These are phyloP conservation scores for Drosophila persimilis DNA, from an alignment of 1,140 invertebrate genomes.

Conservation along the genomic window DNA sequence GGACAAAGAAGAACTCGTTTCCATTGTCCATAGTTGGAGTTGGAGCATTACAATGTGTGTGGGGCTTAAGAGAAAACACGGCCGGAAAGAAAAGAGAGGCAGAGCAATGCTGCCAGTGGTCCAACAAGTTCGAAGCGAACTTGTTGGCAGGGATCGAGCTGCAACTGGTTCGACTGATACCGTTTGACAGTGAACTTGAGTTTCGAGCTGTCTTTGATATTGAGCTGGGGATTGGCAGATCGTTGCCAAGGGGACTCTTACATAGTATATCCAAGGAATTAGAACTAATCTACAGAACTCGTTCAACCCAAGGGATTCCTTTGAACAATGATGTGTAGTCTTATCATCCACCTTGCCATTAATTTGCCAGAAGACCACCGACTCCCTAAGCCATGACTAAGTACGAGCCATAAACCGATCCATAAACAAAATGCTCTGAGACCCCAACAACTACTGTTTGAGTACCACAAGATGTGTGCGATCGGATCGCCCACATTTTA, in stretches of 20 bases:
- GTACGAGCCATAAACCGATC: conserved; percentile 16
- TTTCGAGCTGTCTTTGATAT: conserved; percentile 18
- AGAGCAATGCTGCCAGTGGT: no score
- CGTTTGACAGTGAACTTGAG: conserved; percentile 71
- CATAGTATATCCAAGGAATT: background rate
- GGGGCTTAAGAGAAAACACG: conserved; percentile 27
- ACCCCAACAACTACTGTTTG: conserved; percentile 31
- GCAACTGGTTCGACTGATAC: conserved; percentile 35
- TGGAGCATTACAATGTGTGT: conserved; percentile 33
- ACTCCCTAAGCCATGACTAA: background rate
- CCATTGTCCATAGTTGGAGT: conserved; percentile 73
- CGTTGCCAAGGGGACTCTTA: background rate
- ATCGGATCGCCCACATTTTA: conserved; percentile 7
- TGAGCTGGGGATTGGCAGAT: conserved; percentile 15
- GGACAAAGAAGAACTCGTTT: conserved; percentile 68
- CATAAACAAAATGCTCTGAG: conserved; percentile 25
- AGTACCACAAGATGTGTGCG: background rate
- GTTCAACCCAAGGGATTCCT: background rate
- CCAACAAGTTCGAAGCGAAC: conserved; percentile 11
- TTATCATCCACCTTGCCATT: background rate
- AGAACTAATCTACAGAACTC: no score
- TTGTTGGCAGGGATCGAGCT: conserved; percentile 20
- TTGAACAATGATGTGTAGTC: conserved; percentile 1
- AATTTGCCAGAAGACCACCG: background rate
- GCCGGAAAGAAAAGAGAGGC: conserved; percentile 28